phyloP scores from a whole-genome alignment of 1,140 invertebrate genomes.

The Eciton burchellii region DNA sequence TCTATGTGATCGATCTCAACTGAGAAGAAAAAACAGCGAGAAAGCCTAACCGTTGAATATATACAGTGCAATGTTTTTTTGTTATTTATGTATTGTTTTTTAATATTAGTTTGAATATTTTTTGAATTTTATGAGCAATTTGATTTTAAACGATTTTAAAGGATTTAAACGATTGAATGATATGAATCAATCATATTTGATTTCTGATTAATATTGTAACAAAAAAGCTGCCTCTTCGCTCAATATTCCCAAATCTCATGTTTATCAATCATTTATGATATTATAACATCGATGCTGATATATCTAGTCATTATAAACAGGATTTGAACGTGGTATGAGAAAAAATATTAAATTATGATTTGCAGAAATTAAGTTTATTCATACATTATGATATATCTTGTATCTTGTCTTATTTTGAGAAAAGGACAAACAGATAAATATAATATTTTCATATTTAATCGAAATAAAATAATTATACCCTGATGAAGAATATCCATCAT shows the following conservation, averaged over 20 bases:
- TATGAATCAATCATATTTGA: background rate
- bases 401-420: constrained; percentile 4
- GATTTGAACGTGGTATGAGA: background rate
- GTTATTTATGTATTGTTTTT: background rate
- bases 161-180: no score
- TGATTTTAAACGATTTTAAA: background rate
- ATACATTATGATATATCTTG: constrained; percentile 3
- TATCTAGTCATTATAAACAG: constrained; percentile 47
- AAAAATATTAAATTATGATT: background rate
- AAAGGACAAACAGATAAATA: constrained; percentile 41
- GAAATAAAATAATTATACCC: constrained; percentile 8
- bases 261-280: background rate
- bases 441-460: constrained; percentile 38
- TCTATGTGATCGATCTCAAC: constrained; percentile 77
- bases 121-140: background rate
- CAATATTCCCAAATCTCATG: background rate
- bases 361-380: constrained; percentile 14
- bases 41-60: background rate
- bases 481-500: constrained; percentile 8
- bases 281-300: background rate
- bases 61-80: background rate
- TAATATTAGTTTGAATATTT: background rate
- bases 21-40: constrained; percentile 5
- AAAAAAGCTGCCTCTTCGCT: background rate
- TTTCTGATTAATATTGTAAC: background rate